Percentiles rank a stretch among this genome's conserved stretches.
Conservation (phyloP, 2,888 invertebrate genomes). For the Mythimna albipuncta region DNA sequence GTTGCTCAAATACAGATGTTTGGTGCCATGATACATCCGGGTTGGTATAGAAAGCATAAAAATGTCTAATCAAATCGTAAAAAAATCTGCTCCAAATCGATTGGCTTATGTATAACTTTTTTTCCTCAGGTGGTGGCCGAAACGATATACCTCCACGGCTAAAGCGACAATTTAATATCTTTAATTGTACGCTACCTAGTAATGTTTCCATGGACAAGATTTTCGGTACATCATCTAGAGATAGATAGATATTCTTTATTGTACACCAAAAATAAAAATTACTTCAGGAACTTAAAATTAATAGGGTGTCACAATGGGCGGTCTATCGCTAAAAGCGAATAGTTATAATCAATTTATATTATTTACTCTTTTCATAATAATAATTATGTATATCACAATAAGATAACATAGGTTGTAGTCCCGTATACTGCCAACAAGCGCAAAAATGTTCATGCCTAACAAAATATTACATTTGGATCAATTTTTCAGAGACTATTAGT, state of each 20-base stretch:
- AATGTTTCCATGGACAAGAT: constrained; percentile 97
- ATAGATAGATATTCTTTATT: too few species aligned
- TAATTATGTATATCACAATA: not conserved
- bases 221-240: constrained; percentile 90
- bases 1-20: constrained; percentile 95
- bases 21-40: constrained; percentile 98
- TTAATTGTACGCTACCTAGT: constrained; percentile 97
- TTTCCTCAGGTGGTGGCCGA: constrained; percentile 93
- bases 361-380: too few species aligned
- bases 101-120: not conserved
- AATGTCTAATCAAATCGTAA: not conserved
- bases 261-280: too few species aligned
- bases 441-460: not conserved
- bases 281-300: too few species aligned
- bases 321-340: too few species aligned
- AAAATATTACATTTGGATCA: not conserved
- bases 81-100: not conserved
- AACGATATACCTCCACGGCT: constrained; percentile 97
- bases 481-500: constrained; percentile 92
- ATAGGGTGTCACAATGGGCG: too few species aligned
- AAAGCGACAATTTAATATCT: constrained; percentile 96
- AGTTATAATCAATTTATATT: not conserved
- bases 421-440: not conserved
- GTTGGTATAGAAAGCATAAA: constrained; percentile 58
- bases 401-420: not conserved